Percentiles rank a stretch among this genome's conserved stretches.
These are phyloP conservation scores for Sminthurinus signatus DNA, from an alignment of 1,140 invertebrate genomes.

Conservation along the genomic window DNA sequence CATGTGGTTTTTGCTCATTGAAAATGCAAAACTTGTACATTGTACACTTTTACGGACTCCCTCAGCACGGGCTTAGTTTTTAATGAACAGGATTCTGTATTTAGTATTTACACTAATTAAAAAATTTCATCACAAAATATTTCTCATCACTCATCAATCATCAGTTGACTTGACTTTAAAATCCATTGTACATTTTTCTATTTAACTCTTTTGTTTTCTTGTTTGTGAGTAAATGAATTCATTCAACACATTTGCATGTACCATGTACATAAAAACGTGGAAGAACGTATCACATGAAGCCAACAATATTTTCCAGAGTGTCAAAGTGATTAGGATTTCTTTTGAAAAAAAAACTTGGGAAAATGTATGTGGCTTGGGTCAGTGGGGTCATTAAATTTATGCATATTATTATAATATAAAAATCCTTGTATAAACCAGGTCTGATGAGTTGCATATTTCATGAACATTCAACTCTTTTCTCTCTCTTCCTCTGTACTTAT, in stretches of 20 bases:
- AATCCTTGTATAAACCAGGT: constrained; percentile 20
- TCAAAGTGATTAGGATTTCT: constrained; percentile 39
- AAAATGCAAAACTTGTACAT: background rate
- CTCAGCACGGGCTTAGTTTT: background rate
- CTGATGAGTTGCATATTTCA: constrained; percentile 22
- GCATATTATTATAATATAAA: constrained; percentile 15
- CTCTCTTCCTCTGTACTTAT: background rate
- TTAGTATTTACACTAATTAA: background rate
- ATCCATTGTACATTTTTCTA: constrained; percentile 17
- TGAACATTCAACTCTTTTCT: background rate
- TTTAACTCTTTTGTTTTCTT: background rate
- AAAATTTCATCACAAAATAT: background rate
- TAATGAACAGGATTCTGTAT: background rate
- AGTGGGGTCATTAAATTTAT: constrained; percentile 39
- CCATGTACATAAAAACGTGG: background rate
- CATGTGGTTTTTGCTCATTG: background rate
- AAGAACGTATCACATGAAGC: background rate
- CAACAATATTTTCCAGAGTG: constrained; percentile 23
- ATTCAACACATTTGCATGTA: background rate
- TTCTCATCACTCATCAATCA: background rate
- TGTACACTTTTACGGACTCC: background rate
- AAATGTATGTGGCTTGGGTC: constrained; percentile 29
- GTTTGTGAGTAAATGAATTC: background rate
- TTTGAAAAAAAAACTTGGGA: constrained; percentile 24
- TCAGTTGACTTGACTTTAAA: constrained; percentile 24